phyloP scores from a whole-genome alignment of 2,888 invertebrate genomes.

The Chrysopilus asiliformis region DNA sequence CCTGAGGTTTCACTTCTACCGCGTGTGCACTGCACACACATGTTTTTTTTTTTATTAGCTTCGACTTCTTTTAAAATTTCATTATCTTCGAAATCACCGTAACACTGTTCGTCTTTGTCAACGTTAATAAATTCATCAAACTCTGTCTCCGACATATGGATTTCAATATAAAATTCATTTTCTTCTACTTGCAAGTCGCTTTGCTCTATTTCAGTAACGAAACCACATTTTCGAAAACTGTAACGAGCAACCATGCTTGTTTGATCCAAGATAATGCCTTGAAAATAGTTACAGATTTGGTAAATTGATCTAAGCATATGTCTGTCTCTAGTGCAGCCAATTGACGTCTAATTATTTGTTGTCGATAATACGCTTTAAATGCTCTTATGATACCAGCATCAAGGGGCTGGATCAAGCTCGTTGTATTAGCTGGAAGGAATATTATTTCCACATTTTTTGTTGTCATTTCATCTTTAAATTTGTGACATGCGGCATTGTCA shows the following conservation, averaged over 20 bases:
- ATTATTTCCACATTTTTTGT: neutral
- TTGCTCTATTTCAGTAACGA: neutral
- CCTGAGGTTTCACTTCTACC: too few species aligned
- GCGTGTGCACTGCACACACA: too few species aligned
- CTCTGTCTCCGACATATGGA: neutral
- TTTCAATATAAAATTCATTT: neutral
- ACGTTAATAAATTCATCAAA: neutral
- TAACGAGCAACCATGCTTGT: neutral
- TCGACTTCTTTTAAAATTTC: too few species aligned
- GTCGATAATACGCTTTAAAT: neutral
- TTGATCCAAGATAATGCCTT: neutral
- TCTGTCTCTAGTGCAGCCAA: neutral
- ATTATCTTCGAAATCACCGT: neutral
- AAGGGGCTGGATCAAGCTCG: neutral
- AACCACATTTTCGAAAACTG: neutral
- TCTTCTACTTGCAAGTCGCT: too few species aligned
- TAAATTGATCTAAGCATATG: neutral
- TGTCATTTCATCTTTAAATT: neutral
- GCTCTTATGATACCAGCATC: neutral
- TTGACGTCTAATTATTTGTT: neutral
- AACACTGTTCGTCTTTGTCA: neutral
- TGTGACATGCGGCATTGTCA: neutral
- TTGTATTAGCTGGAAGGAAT: neutral
- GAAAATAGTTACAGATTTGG: neutral
- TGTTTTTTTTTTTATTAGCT: too few species aligned